A percentile compares a stretch with the other conserved stretches of the same genome.
Evolutionary conservation across 2,888 invertebrate species (phyloP).

Genomic region (Ceraclea dissimilis): DNA sequence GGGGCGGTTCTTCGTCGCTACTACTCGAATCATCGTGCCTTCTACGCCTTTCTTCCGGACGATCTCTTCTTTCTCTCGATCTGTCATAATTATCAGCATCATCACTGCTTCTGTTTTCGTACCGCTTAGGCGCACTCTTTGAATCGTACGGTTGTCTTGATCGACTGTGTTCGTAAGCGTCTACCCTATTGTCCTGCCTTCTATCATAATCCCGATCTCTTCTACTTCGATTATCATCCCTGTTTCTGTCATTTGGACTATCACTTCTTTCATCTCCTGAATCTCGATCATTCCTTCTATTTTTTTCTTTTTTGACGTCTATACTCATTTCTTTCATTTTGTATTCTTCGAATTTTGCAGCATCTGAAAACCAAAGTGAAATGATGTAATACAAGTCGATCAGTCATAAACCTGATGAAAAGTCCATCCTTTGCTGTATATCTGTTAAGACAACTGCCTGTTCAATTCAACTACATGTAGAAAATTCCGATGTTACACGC

Average conservation of each 20-base stretch:
- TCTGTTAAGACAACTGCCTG: no score
- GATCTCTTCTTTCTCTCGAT: neutral
- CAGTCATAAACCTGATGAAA: no score
- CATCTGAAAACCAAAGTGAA: slow-evolving; percentile 47
- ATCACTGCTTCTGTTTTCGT: neutral
- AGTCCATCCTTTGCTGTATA: no score
- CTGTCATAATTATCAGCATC: neutral
- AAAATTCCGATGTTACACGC: no score
- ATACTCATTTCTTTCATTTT: slow-evolving; percentile 42
- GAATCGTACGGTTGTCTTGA: neutral
- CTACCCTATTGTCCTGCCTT: neutral
- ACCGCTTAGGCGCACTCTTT: neutral
- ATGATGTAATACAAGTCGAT: no score
- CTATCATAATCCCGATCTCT: neutral
- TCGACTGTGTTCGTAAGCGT: neutral
- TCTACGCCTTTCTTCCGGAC: slow-evolving; percentile 7
- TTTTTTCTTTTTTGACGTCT: neutral
- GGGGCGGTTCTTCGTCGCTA: neutral
- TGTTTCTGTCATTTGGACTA: slow-evolving; percentile 10
- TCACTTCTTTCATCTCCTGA: neutral
- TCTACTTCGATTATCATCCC: no score
- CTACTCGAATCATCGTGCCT: slow-evolving; percentile 17
- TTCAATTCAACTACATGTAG: no score
- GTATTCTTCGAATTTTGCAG: slow-evolving; percentile 63
- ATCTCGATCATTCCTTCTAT: neutral